Conservation (phyloP, 2,888 invertebrate species). For the Marronus borbonicus region DNA sequence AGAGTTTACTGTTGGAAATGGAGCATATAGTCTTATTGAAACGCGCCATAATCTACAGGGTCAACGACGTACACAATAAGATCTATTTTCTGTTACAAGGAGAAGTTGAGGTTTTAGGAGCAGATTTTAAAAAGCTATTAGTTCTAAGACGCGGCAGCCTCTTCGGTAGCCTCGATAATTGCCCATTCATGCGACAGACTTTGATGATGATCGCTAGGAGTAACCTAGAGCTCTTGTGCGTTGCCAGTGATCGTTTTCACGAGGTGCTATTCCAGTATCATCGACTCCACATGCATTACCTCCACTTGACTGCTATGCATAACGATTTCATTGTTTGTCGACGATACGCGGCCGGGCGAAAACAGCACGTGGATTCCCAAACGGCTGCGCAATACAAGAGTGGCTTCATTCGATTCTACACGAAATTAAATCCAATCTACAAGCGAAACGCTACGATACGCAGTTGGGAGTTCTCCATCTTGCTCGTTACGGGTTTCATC, state of each 20-base stretch:
- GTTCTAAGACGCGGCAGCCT: constrained; percentile 56
- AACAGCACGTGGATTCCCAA: too few species aligned
- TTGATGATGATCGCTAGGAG: constrained; percentile 59
- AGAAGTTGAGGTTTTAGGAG: constrained; percentile 58
- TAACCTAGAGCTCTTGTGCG: constrained; percentile 56
- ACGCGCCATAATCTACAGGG: constrained; percentile 49
- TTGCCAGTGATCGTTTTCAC: constrained; percentile 54
- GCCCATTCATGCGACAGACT: constrained; percentile 54
- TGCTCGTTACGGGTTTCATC: constrained; percentile 40
- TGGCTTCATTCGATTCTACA: constrained; percentile 16
- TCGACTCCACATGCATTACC: constrained; percentile 49
- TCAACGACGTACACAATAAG: constrained; percentile 56
- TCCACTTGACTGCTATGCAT: constrained; percentile 49
- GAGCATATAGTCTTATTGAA: constrained; percentile 52
- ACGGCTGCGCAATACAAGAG: background rate
- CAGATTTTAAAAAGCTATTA: constrained; percentile 55
- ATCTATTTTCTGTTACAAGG: constrained; percentile 58
- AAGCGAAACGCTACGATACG: constrained; percentile 16
- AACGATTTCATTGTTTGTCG: constrained; percentile 52
- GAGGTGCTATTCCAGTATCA: constrained; percentile 54
- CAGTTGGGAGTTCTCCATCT: constrained; percentile 20
- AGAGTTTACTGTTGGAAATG: constrained; percentile 52
- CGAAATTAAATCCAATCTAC: constrained; percentile 41
- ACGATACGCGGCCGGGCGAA: background rate
- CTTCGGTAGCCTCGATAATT: constrained; percentile 58